Evolutionary conservation across 2,113 vertebrate genomes (phyloP).

Genomic region (Triplophysa dalaica): DNA sequence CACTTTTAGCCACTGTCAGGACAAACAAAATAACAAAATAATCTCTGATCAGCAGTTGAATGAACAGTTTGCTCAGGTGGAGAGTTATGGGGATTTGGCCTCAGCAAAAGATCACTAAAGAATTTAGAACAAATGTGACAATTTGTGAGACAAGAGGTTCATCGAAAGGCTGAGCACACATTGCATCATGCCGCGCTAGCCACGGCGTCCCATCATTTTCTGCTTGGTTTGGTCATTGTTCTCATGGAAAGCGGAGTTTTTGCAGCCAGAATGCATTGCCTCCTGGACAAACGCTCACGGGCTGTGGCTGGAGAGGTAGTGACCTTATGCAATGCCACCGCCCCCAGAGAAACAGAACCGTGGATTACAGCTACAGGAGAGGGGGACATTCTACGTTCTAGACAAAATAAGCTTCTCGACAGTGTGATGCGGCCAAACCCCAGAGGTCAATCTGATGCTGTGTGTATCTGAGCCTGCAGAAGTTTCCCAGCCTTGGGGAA

Average conservation of each 20-base stretch:
- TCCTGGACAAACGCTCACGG: slow-evolving; percentile 2
- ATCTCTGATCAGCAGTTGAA: not conserved
- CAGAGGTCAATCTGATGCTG: slow-evolving; percentile 15
- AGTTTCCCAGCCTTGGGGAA: slow-evolving; percentile 16
- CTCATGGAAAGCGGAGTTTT: slow-evolving; percentile 4
- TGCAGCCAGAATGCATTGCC: slow-evolving; percentile 18
- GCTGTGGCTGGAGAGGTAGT: not conserved
- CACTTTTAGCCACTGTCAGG: not conserved
- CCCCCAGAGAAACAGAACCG: not conserved
- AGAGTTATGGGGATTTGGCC: not conserved
- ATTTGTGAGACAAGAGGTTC: slow-evolving; percentile 32
- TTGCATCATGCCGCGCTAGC: slow-evolving; percentile 24
- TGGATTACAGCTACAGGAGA: not conserved
- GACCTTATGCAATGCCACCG: not conserved
- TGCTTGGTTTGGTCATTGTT: slow-evolving; percentile 26
- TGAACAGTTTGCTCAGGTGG: slow-evolving; percentile 8
- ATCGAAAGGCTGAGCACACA: slow-evolving; percentile 1
- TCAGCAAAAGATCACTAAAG: slow-evolving; percentile 15
- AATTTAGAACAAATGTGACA: slow-evolving; percentile 23
- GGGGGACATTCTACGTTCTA: not conserved
- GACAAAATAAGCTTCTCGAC: slow-evolving; percentile 34
- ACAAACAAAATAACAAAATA: slow-evolving; percentile 5
- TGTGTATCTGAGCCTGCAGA: slow-evolving; percentile 21
- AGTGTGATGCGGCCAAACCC: slow-evolving; percentile 3
- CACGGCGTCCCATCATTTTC: slow-evolving; percentile 20